phyloP scores from a whole-genome alignment of 2,113 vertebrate species.

The Oostethus manadensis region DNA sequence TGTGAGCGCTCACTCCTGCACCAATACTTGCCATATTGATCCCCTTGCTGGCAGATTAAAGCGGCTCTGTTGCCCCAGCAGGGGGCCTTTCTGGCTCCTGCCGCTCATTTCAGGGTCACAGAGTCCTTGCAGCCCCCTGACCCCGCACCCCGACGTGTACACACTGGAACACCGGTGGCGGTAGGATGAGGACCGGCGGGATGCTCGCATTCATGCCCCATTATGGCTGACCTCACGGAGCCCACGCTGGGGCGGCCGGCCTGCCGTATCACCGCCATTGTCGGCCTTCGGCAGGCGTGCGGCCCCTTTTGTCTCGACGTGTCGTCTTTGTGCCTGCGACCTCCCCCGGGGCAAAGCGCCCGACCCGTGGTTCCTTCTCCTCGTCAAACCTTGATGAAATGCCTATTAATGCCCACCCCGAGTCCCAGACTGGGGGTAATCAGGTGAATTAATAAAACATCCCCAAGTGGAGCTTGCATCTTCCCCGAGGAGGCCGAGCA shows the following conservation, averaged over 20 bases:
- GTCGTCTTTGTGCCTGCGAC: conserved; percentile 6
- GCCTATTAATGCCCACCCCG: conserved; percentile 66
- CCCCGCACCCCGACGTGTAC: conserved; percentile 68
- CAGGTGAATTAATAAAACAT: conserved; percentile 75
- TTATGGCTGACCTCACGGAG: conserved; percentile 75
- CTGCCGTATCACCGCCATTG: conserved; percentile 25
- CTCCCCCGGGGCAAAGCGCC: conserved; percentile 28
- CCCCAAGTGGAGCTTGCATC: conserved; percentile 29
- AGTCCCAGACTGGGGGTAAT: conserved; percentile 61
- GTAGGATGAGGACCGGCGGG: conserved; percentile 84
- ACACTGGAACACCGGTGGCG: conserved; percentile 49
- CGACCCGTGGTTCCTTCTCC: conserved; percentile 25
- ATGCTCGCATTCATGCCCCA: conserved; percentile 80
- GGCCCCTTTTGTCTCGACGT: conserved; percentile 21
- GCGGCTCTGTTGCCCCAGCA: conserved; percentile 75
- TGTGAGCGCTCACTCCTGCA: conserved; percentile 80
- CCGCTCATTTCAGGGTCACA: conserved; percentile 86
- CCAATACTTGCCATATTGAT: conserved; percentile 87
- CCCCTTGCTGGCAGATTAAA: conserved; percentile 89
- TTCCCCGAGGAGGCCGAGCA: conserved; percentile 59
- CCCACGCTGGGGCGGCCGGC: conserved; percentile 57
- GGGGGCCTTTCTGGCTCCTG: conserved; percentile 78
- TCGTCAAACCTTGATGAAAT: conserved; percentile 73
- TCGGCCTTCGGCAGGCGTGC: not conserved
- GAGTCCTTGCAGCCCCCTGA: conserved; percentile 86